Conservation (phyloP, 1,140 invertebrate species). For the Elysia chlorotica region DNA sequence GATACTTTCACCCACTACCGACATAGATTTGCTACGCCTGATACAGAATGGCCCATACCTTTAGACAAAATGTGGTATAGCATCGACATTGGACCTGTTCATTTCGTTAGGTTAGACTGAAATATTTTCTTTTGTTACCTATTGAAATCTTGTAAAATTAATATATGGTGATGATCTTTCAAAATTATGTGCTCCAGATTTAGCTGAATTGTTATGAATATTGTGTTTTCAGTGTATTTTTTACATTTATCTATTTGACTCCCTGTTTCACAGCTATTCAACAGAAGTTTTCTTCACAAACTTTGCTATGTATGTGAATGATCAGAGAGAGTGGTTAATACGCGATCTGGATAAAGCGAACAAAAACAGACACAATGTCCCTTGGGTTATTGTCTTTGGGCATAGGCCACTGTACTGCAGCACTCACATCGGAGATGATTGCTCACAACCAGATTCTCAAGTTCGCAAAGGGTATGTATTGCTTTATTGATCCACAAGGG, state of each 20-base stretch:
- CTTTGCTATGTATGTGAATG: slow-evolving; percentile 18
- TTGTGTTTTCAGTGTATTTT: background rate
- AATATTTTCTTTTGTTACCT: no score
- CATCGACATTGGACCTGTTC: slow-evolving; percentile 83
- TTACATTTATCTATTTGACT: no score
- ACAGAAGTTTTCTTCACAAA: slow-evolving; percentile 45
- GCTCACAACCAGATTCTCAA: slow-evolving; percentile 67
- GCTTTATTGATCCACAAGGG: no score
- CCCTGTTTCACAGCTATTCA: slow-evolving; percentile 51
- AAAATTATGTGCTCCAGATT: no score
- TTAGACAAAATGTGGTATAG: slow-evolving; percentile 60
- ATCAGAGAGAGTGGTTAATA: slow-evolving; percentile 40
- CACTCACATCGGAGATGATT: slow-evolving; percentile 83
- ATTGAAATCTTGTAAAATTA: no score
- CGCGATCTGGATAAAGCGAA: slow-evolving; percentile 62
- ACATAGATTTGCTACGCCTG: slow-evolving; percentile 56
- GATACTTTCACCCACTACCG: slow-evolving; percentile 51
- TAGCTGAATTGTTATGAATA: background rate
- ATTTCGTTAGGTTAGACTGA: slow-evolving; percentile 64
- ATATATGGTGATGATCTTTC: no score
- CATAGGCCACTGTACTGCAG: slow-evolving; percentile 98
- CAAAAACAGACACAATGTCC: slow-evolving; percentile 71
- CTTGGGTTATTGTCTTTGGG: slow-evolving; percentile 95
- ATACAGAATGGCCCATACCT: slow-evolving; percentile 45
- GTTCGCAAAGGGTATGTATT: slow-evolving; percentile 43